Percentiles rank a stretch among this genome's conserved stretches.
Evolutionary conservation across 2,113 vertebrate species (phyloP).

Genomic region (Chaetura pelagica): DNA sequence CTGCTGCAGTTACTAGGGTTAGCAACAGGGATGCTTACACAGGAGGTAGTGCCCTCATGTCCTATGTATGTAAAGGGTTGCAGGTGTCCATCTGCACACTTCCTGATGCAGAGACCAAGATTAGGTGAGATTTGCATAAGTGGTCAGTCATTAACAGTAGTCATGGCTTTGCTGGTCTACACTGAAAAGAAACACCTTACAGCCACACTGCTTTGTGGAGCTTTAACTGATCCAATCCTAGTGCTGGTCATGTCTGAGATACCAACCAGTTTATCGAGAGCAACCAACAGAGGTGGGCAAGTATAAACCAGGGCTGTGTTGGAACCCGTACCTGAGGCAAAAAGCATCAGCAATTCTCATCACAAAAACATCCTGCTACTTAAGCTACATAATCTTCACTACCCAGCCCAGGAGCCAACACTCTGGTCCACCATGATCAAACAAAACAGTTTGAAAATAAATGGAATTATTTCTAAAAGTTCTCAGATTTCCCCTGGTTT

Average conservation of each 20-base stretch:
- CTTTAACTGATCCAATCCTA: background rate
- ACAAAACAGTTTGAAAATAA: background rate
- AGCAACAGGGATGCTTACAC: background rate
- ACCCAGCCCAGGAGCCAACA: background rate
- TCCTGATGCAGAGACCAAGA: background rate
- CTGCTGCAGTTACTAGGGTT: background rate
- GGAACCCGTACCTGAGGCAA: background rate
- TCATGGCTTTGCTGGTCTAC: background rate
- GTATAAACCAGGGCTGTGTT: background rate
- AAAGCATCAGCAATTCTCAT: background rate
- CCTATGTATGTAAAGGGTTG: background rate
- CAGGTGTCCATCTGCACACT: background rate
- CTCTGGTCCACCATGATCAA: background rate
- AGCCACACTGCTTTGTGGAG: background rate
- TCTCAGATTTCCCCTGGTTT: background rate
- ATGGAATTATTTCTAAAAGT: background rate
- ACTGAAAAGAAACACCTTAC: background rate
- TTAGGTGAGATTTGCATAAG: background rate
- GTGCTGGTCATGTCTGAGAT: background rate
- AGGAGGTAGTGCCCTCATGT: background rate
- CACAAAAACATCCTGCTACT: background rate
- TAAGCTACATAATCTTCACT: background rate
- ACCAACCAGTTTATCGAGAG: background rate
- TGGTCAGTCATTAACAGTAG: constrained; percentile 25
- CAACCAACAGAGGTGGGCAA: background rate